Base-by-base conservation (phyloP, 2,113 vertebrate genomes). In the Ivindomyrus marchei region DNA sequence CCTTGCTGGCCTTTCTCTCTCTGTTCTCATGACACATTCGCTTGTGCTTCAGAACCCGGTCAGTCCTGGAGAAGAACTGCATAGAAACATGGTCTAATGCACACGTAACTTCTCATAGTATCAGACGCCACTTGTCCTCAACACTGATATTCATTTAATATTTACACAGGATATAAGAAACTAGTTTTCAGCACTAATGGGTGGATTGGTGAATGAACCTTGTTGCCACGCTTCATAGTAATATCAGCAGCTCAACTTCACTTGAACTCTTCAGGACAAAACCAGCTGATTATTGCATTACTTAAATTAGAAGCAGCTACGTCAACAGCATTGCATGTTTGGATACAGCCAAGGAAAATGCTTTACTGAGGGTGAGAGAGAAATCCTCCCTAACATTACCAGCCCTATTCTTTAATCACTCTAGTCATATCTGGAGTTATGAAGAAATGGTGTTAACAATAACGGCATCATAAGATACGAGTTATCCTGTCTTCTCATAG, bases 21-120 rank as follows among this genome's bases (percentile, higher is more conserved):
- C 97, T 96, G 94, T 98, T 99, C 94, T 99, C 98, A 92, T 99
- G 98, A 97, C 98, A 99, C 98, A 99, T 99, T 90, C 98, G 97
- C 94, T 99, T 98, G 95, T 99, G 98, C 95, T 99, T 99, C 94
- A 99, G 95, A 89, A 99, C 98, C 89, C 98, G 96, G 94, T 99
- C 98, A 9, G 98, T 99, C 95, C 98, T 97, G 93, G 98, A 99
- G 94, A 99, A 99, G 96, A 97, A 99, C 98, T 99, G 94, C 85
- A 89, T 88, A 93, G 66, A 45, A 52, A 4, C 36, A 66, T 24
- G 36, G 91, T 85, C 45, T 85, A 80, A 85, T 85, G 83, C 83
- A 47, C 7, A 50, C 21, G 13, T 15, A 1, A 27, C n/a, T 56
- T 87, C 49, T 56, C 39, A 52, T 6, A 87, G 74, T 80, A 80